These are phyloP conservation scores for Brenthis hecate DNA, from an alignment of 2,888 invertebrate genomes.

Conservation along the genomic window DNA sequence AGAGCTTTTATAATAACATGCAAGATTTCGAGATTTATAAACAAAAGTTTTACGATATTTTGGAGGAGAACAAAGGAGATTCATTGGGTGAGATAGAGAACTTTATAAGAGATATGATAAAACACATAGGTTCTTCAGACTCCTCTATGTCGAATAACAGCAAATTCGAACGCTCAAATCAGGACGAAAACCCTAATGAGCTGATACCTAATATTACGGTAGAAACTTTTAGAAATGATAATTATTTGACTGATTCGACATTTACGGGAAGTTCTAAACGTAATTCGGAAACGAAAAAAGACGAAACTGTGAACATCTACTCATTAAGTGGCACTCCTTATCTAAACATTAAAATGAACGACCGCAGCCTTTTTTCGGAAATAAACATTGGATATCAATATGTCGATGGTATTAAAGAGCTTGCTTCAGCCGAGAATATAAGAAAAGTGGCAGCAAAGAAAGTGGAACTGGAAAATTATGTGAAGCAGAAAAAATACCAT, in stretches of 20 bases:
- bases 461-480: conserved; percentile 53
- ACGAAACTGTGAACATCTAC: conserved; percentile 59
- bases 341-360: conserved; percentile 59
- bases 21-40: conserved; percentile 66
- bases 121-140: conserved; percentile 63
- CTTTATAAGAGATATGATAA: conserved; percentile 69
- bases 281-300: conserved; percentile 42
- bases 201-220: conserved; percentile 43
- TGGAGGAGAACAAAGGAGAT: conserved; percentile 58
- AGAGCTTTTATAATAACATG: conserved; percentile 64
- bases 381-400: conserved; percentile 57
- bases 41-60: conserved; percentile 62
- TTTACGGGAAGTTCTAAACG: conserved; percentile 45
- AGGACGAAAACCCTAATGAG: neutral
- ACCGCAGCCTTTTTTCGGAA: conserved; percentile 62
- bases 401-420: conserved; percentile 39
- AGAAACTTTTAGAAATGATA: conserved; percentile 62
- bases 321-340: conserved; percentile 51
- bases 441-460: conserved; percentile 58
- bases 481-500: conserved; percentile 42
- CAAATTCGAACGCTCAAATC: neutral
- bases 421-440: conserved; percentile 65
- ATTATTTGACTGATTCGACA: conserved; percentile 59
- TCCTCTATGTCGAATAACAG: conserved; percentile 45
- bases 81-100: conserved; percentile 64